A percentile compares a stretch with the other conserved stretches of the same genome.
Conservation (phyloP, 2,888 invertebrate species). For the Pterostichus madidus region DNA sequence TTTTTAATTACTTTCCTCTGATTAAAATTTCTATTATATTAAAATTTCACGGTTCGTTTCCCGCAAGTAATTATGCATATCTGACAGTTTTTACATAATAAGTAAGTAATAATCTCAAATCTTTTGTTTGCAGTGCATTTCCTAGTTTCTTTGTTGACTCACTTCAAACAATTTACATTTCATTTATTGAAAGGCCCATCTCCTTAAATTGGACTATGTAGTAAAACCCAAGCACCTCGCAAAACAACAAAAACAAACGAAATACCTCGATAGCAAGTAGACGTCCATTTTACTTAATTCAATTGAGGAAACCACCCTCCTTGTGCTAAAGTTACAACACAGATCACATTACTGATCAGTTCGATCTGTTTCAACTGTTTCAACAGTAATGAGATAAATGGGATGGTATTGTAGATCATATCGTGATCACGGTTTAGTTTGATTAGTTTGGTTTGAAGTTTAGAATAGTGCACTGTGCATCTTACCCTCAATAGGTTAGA, state of each 20-base stretch:
- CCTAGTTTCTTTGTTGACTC: slow-evolving; percentile 5
- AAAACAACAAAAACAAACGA: slow-evolving; percentile 42
- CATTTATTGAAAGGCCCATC: slow-evolving; percentile 43
- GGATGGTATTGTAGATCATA: no score
- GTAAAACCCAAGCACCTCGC: slow-evolving; percentile 28
- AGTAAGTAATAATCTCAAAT: not conserved
- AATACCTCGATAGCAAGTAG: not conserved
- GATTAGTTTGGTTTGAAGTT: no score
- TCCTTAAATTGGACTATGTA: slow-evolving; percentile 35
- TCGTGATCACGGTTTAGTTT: no score
- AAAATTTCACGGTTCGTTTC: not conserved
- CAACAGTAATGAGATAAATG: not conserved
- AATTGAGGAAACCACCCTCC: slow-evolving; percentile 14
- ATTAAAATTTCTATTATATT: not conserved
- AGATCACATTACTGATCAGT: slow-evolving; percentile 12
- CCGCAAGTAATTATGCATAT: no score
- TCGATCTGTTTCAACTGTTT: slow-evolving; percentile 6
- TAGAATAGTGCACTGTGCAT: no score
- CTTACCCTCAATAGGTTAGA: no score
- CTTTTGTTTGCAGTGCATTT: slow-evolving; percentile 1
- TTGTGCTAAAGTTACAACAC: not conserved
- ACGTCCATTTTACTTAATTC: slow-evolving; percentile 23
- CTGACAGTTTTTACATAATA: not conserved
- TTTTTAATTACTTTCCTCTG: not conserved
- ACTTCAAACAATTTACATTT: slow-evolving; percentile 39